Percentiles rank a stretch among this genome's conserved stretches.
Evolutionary conservation across 2,888 invertebrate genomes (phyloP).

Genomic region (Acheta domesticus): DNA sequence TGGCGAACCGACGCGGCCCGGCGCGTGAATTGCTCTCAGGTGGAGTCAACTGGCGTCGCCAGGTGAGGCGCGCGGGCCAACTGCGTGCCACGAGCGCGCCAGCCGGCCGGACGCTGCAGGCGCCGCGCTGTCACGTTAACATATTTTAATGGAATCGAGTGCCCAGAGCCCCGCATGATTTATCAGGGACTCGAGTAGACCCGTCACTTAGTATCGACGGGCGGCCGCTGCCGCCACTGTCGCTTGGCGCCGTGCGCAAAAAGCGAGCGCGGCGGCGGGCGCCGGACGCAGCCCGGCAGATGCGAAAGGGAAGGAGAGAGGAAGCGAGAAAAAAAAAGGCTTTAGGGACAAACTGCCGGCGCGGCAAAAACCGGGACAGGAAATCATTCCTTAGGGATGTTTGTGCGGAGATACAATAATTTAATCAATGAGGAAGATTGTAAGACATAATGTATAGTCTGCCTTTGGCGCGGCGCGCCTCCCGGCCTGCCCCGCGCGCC

Average conservation of each 20-base stretch:
- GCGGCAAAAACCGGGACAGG: neutral
- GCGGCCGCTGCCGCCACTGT: no score
- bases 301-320: neutral
- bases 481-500: no score
- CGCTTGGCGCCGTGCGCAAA: no score
- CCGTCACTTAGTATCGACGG: neutral
- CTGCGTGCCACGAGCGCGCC: neutral
- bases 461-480: neutral
- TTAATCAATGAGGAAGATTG: constrained; percentile 3
- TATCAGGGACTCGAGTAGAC: neutral
- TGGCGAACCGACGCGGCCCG: no score
- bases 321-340: no score
- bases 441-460: constrained; percentile 12
- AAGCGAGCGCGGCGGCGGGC: no score
- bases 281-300: neutral
- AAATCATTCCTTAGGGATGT: constrained; percentile 7
- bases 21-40: no score
- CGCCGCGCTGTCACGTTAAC: neutral
- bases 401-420: neutral
- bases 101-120: neutral
- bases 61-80: no score
- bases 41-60: no score
- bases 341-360: neutral
- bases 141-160: constrained; percentile 18
- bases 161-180: neutral